phyloP scores from a whole-genome alignment of 2,797 vertebrate genomes.

The Myotis daubentonii region DNA sequence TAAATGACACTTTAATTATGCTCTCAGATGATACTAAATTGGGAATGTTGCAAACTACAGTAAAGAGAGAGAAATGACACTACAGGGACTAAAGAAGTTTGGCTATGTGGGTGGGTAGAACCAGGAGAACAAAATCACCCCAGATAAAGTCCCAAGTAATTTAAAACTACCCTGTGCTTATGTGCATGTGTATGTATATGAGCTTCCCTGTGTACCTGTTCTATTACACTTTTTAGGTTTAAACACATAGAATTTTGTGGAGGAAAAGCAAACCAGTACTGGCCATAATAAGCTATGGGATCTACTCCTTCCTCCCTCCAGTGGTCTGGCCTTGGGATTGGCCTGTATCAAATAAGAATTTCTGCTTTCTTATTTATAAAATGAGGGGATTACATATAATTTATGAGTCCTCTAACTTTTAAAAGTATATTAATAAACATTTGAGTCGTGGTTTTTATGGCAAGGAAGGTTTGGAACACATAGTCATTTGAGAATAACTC shows the following conservation, averaged over 20 bases:
- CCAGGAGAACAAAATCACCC: neutral
- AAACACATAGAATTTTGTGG: neutral
- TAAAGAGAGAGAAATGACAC: neutral
- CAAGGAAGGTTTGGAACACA: neutral
- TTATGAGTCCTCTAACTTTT: neutral
- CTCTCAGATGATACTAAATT: slow-evolving; percentile 60
- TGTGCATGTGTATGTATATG: neutral
- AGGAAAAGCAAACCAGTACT: neutral
- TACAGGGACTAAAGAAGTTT: neutral
- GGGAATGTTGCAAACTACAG: slow-evolving; percentile 36
- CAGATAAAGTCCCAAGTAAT: slow-evolving; percentile 38
- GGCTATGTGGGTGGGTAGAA: slow-evolving; percentile 26
- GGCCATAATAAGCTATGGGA: neutral
- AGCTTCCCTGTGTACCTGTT: neutral
- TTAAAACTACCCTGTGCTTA: slow-evolving; percentile 1
- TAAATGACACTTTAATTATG: slow-evolving; percentile 63
- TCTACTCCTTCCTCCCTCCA: neutral
- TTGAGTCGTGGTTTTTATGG: neutral
- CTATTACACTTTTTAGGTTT: neutral
- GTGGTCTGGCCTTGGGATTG: neutral
- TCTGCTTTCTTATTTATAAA: slow-evolving; percentile 32
- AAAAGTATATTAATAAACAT: neutral
- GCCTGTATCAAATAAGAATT: neutral
- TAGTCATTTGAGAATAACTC: slow-evolving; percentile 15
- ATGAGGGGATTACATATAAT: neutral